A percentile compares a stretch with the other conserved stretches of the same genome.
Evolutionary conservation across 64 coral and sea anemone species (phyloP).

Genomic region (Trachythela sp.): DNA sequence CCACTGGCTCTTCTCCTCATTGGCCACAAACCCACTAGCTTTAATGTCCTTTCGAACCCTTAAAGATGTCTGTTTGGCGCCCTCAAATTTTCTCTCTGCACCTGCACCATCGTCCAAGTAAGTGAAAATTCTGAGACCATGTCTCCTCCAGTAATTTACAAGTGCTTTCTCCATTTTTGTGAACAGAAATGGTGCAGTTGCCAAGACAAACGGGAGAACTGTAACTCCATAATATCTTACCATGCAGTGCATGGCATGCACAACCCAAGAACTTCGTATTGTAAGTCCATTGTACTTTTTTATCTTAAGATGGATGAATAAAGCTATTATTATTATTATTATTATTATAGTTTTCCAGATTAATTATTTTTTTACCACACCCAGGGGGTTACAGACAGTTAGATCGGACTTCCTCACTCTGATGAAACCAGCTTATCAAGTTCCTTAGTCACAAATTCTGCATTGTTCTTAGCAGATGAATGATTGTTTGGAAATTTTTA

Average conservation of each 20-base stretch:
- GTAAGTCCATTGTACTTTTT: too few species aligned
- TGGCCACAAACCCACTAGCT: constrained; percentile 26
- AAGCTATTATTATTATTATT: too few species aligned
- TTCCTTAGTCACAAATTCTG: constrained; percentile 35
- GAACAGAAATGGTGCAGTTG: constrained; percentile 32
- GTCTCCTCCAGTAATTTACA: constrained; percentile 32
- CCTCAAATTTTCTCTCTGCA: not conserved
- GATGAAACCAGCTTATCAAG: constrained; percentile 40
- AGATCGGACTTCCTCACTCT: constrained; percentile 28
- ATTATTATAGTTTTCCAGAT: constrained; percentile 31
- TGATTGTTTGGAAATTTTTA: constrained; percentile 14
- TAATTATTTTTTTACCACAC: constrained; percentile 26
- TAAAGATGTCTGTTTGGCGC: not conserved
- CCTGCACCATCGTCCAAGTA: constrained; percentile 40
- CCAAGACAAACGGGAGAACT: constrained; percentile 44
- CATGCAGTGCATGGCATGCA: too few species aligned
- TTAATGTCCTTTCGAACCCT: not conserved
- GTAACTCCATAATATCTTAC: constrained; percentile 44
- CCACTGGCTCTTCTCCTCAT: constrained; percentile 21
- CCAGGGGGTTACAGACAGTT: constrained; percentile 37
- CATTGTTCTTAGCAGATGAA: constrained; percentile 12
- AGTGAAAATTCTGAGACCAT: constrained; percentile 40
- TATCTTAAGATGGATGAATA: too few species aligned
- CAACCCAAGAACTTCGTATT: constrained; percentile 41
- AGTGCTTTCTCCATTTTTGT: constrained; percentile 40